Conservation (phyloP, 2,888 invertebrate species). For the Ypsolopha sequella region DNA sequence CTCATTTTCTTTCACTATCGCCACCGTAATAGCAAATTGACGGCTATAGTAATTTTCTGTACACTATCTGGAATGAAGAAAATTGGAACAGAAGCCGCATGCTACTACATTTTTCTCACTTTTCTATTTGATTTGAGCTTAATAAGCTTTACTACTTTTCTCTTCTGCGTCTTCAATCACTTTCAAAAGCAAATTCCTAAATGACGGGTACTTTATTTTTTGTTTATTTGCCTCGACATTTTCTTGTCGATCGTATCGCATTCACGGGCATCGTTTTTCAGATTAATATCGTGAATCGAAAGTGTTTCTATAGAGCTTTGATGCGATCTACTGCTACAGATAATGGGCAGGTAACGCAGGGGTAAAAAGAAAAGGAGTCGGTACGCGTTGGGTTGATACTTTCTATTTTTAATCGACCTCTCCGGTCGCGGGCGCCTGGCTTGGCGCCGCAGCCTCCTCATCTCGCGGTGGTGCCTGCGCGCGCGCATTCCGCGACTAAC, state of each 20-base stretch:
- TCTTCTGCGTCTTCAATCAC: background rate
- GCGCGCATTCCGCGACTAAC: constrained; percentile 59
- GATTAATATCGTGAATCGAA: constrained; percentile 24
- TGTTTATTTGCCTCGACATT: background rate
- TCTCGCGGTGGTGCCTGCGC: constrained; percentile 22
- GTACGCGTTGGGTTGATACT: constrained; percentile 53
- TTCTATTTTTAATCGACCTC: constrained; percentile 66
- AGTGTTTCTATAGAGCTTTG: constrained; percentile 33
- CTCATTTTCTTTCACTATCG: constrained; percentile 24
- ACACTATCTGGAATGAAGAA: background rate
- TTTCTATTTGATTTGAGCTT: background rate
- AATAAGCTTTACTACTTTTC: background rate
- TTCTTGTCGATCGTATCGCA: background rate
- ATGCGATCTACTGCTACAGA: constrained; percentile 40
- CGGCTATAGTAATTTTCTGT: background rate
- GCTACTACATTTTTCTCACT: background rate
- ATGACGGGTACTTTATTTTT: background rate
- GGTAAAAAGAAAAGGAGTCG: constrained; percentile 60
- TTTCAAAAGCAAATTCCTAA: background rate
- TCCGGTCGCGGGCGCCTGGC: constrained; percentile 46
- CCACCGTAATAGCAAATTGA: constrained; percentile 8
- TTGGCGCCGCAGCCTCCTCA: constrained; percentile 55
- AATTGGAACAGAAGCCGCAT: background rate
- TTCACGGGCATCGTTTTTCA: background rate
- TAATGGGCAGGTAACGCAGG: constrained; percentile 45